Conservation (phyloP, 2,888 invertebrate genomes). For the Mesochorus sp. region DNA sequence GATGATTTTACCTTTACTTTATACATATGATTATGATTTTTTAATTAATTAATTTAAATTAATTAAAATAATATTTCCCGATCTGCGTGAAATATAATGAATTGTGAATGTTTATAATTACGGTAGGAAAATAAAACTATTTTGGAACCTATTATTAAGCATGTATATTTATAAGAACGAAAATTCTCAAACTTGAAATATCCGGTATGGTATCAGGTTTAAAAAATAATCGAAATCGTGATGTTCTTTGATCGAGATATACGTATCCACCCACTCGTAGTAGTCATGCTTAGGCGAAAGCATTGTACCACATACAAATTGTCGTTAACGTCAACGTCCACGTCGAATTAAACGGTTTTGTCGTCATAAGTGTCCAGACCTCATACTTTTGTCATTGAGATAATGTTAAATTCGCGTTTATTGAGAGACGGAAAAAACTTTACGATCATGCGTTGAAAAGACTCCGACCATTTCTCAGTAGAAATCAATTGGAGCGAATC, state of each 20-base stretch:
- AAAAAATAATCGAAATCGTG: conserved; percentile 4
- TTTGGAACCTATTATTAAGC: too few relatives aligned
- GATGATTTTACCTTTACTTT: too few relatives aligned
- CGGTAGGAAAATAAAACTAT: too few relatives aligned
- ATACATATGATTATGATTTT: too few relatives aligned
- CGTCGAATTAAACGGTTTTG: conserved; percentile 24
- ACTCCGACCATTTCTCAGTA: conserved; percentile 38
- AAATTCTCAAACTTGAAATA: neutral
- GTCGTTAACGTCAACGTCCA: conserved; percentile 54
- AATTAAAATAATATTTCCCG: too few relatives aligned
- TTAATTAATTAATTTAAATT: too few relatives aligned
- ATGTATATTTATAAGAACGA: too few relatives aligned
- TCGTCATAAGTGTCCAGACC: conserved; percentile 29
- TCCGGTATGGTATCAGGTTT: neutral
- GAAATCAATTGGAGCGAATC: conserved; percentile 22
- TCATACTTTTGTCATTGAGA: conserved; percentile 30
- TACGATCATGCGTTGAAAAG: conserved; percentile 23
- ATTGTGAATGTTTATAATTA: too few relatives aligned
- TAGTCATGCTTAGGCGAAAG: conserved; percentile 41
- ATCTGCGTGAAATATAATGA: too few relatives aligned
- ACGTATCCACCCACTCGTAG: conserved; percentile 45
- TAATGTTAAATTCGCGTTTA: conserved; percentile 43
- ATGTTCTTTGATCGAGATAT: conserved; percentile 17
- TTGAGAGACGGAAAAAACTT: conserved; percentile 44
- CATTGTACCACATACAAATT: conserved; percentile 51